A percentile compares a stretch with the other conserved stretches of the same genome.
Evolutionary conservation across 2,797 vertebrate species (phyloP).

Genomic region (Gambelia wislizenii): DNA sequence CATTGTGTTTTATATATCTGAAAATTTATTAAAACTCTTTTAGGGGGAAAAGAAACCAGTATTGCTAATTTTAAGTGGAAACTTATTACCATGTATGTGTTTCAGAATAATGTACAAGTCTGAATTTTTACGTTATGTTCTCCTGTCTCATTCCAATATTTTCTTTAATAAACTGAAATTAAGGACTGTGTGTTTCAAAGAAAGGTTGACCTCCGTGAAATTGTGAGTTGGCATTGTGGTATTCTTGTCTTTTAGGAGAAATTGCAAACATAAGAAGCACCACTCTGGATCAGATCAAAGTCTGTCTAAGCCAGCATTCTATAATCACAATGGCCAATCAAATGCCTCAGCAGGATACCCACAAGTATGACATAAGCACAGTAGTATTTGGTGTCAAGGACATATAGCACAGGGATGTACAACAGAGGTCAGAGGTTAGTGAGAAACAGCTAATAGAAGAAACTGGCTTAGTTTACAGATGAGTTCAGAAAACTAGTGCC

Average conservation of each 20-base stretch:
- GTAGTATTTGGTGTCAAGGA: not conserved
- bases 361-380: not conserved
- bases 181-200: not conserved
- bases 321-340: not conserved
- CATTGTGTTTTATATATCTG: no score
- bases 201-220: not conserved
- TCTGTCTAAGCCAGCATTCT: not conserved
- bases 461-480: not conserved
- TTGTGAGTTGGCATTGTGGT: no score
- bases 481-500: not conserved
- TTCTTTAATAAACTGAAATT: not conserved
- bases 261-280: not conserved
- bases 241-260: not conserved
- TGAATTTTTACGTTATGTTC: not conserved
- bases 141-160: not conserved
- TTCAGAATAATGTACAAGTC: not conserved
- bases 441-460: not conserved
- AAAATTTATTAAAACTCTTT: no score
- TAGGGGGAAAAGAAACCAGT: no score
- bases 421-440: not conserved
- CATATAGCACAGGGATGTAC: not conserved
- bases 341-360: not conserved
- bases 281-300: not conserved
- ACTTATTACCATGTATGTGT: not conserved
- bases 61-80: not conserved